These are phyloP conservation scores for Phymorhynchus buccinoides DNA, from an alignment of 1,140 invertebrate species.

Conservation along the genomic window DNA sequence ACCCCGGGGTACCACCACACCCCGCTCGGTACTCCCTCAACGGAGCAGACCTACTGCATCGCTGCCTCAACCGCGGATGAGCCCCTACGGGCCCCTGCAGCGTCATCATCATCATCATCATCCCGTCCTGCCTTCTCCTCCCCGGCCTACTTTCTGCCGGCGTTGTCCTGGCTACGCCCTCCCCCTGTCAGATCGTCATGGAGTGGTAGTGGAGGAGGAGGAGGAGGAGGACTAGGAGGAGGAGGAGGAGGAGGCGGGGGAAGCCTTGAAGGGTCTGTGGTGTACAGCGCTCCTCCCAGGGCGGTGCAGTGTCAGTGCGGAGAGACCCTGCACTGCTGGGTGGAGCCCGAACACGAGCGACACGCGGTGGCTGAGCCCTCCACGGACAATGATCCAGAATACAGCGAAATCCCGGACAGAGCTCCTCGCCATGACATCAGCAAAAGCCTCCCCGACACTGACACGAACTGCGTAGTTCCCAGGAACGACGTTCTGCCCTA, in stretches of 20 bases:
- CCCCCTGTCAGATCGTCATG: constrained; percentile 7
- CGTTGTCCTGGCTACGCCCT: constrained; percentile 34
- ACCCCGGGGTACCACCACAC: background rate
- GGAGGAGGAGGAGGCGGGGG: background rate
- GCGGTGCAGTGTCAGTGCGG: background rate
- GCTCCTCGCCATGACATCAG: background rate
- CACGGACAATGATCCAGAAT: constrained; percentile 14
- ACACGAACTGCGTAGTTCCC: background rate
- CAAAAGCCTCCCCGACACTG: too few species aligned
- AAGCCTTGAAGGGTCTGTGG: background rate
- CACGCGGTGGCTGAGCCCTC: background rate
- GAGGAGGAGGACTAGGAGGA: background rate
- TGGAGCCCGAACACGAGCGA: background rate
- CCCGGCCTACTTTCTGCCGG: constrained; percentile 36
- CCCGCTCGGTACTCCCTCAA: background rate
- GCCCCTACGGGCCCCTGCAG: background rate
- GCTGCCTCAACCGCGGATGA: constrained; percentile 19
- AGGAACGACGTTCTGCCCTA: background rate
- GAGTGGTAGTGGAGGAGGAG: background rate
- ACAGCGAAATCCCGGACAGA: constrained; percentile 25
- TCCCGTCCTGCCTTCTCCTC: constrained; percentile 14
- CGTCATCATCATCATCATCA: too few species aligned
- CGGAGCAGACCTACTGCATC: constrained; percentile 33
- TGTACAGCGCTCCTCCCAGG: background rate
- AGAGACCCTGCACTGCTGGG: constrained; percentile 26